Conservation (phyloP, 2,888 invertebrate species). For the Lutraria lutraria region DNA sequence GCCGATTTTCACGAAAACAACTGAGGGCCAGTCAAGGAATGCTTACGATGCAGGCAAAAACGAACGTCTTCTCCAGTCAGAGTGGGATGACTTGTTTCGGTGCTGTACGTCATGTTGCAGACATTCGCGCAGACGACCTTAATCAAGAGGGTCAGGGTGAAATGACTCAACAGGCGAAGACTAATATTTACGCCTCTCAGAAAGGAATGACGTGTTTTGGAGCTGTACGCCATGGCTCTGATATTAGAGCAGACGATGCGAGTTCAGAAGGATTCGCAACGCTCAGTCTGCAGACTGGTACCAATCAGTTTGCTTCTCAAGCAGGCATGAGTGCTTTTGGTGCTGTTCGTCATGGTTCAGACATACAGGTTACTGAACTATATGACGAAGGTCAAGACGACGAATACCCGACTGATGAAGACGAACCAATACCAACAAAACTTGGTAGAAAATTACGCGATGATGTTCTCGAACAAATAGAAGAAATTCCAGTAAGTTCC, state of each 20-base stretch:
- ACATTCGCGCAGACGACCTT: conserved; percentile 49
- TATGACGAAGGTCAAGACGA: conserved; percentile 68
- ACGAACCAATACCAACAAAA: conserved; percentile 50
- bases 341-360: conserved; percentile 62
- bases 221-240: conserved; percentile 61
- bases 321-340: conserved; percentile 76
- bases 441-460: conserved; percentile 58
- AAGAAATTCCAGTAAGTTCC: background rate
- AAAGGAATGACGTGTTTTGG: conserved; percentile 62
- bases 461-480: conserved; percentile 25
- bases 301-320: conserved; percentile 64
- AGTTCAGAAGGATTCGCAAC: conserved; percentile 52
- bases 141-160: conserved; percentile 48
- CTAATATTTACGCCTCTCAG: conserved; percentile 60
- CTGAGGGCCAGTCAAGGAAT: conserved; percentile 80
- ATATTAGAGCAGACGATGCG: conserved; percentile 57
- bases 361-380: conserved; percentile 59
- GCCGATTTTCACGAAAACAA: conserved; percentile 83
- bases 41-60: conserved; percentile 69
- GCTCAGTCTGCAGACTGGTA: conserved; percentile 53
- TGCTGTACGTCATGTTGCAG: conserved; percentile 49
- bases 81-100: conserved; percentile 59
- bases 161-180: conserved; percentile 47
- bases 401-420: conserved; percentile 69
- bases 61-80: conserved; percentile 53